Evolutionary conservation across 2,888 invertebrate species (phyloP), one percentile per base, ranked within the genome.

Genomic region (Oscheius onirici): DNA sequence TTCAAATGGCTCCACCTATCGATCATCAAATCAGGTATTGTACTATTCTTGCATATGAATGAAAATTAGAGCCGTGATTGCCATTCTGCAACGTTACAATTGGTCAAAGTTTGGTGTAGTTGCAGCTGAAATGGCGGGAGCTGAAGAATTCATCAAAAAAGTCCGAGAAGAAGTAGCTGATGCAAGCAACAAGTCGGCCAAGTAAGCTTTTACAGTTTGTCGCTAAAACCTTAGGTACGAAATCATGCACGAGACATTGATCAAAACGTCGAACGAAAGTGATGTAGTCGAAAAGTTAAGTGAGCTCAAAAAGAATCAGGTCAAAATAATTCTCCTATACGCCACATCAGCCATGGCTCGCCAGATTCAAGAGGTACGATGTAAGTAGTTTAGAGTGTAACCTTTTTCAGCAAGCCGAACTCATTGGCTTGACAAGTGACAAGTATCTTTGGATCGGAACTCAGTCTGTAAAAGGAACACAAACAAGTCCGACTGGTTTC

Each of bases 391-490:
- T 57, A 6, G 34, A 6, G 10, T 57, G 6, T 57, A 5, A 17
- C 17, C 17, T 44, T 8, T 90, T 95, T 83, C 90, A 91, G 41
- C 92, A 92, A 40, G 94, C 94, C 2, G 91, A 91, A 71, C 92
- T 92, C 83, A 82, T 88, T 13, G 92, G 93, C 81, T 91, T 94
- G 75, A 93, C 93, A 3, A 93, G 93, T 10, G 94, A 95, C 89
- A 95, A 95, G 88, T 95, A 95, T 89, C 94, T 96, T 11, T 96
- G 96, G 96, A 94, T 96, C 72, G 95, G 95, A 22, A 95, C 95
- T 61, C 95, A 96, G 72, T 84, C 86, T 3, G 87, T 88, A n/a
- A 86, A 87, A 70, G 87, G 87, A 10, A 82, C 74, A 6, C 74
- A 76, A 34, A 75, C 69, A 2, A 79, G 74, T 13, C 79, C 77